Conservation (phyloP, 1,140 invertebrate species). For the Leptopilina boulardi region DNA sequence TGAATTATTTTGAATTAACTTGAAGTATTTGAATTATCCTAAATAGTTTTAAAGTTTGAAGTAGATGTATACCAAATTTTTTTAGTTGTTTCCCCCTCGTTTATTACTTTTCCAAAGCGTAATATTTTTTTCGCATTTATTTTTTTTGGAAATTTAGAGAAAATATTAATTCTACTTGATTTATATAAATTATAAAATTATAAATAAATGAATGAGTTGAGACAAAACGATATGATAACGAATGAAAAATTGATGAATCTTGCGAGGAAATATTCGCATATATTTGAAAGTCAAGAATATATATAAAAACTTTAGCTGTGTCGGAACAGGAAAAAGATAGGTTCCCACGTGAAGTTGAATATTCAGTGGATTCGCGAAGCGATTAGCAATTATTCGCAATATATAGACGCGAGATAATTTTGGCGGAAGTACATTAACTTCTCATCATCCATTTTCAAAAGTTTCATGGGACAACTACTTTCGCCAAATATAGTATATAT, state of each 20-base stretch:
- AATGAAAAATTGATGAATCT: background rate
- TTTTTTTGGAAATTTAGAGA: too few relatives aligned
- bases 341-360: slow-evolving; percentile 63
- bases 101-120: too few relatives aligned
- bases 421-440: slow-evolving; percentile 40
- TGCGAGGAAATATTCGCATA: background rate
- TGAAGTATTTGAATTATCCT: too few relatives aligned
- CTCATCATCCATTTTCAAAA: slow-evolving; percentile 15
- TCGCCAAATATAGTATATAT: background rate
- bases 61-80: too few relatives aligned
- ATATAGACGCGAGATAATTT: slow-evolving; percentile 47
- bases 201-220: background rate
- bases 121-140: too few relatives aligned
- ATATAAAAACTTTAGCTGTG: background rate
- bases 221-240: background rate
- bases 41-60: too few relatives aligned
- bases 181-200: too few relatives aligned
- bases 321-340: slow-evolving; percentile 50
- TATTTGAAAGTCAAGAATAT: slow-evolving; percentile 4
- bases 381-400: slow-evolving; percentile 65
- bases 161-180: too few relatives aligned
- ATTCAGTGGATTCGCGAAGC: slow-evolving; percentile 49
- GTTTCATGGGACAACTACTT: background rate
- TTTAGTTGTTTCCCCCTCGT: too few relatives aligned
- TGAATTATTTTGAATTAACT: too few relatives aligned